Evolutionary conservation across 2,113 vertebrate genomes (phyloP), one percentile per base, ranked within the genome.

Genomic region (Cromileptes altivelis): DNA sequence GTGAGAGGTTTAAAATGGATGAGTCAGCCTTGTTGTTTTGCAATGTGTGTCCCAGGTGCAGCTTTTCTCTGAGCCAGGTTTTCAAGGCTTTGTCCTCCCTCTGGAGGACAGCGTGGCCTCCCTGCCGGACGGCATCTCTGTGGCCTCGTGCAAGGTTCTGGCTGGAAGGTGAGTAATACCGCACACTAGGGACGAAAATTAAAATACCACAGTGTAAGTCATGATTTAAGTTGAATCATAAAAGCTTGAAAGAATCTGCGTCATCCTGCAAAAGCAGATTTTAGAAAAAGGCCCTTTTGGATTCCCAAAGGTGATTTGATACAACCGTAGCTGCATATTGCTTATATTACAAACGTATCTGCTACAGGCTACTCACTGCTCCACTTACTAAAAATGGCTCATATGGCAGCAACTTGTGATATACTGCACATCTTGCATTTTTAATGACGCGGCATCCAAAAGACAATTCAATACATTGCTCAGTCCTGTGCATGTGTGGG

Each of bases 21-120:
- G 84, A 90, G 70, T 91, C 69, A 86, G 4, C 2, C 78, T 71
- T 23, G 6, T 80, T 45, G 81, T 88, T 8, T 30, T 56, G 7
- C 9, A 30, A 6, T 78, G 37, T 64, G 61, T 93, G 81, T 75
- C 88, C 79, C 95, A 99, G 98, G 95, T 98, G 91, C 96, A 97
- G 93, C 92, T 99, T 89, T 99, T 98, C 94, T 97, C 97, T 30
- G 96, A 98, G 75, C 94, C 96, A 60, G 94, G 92, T 67, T 97
- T 98, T 91, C 94, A 96, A 91, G 98, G 98, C 65, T 84, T 78
- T 25, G 92, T 93, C 88, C 89, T 95, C 75, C 33, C 92, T 84
- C 90, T 97, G 91, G 96, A 96, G 90, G 94, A 95, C 86, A 94
- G 88, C 40, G 86, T 87, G 60, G 74, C 91, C 78, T 94, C 93